phyloP scores from a whole-genome alignment of 2,113 vertebrate species.

The Caretta caretta region DNA sequence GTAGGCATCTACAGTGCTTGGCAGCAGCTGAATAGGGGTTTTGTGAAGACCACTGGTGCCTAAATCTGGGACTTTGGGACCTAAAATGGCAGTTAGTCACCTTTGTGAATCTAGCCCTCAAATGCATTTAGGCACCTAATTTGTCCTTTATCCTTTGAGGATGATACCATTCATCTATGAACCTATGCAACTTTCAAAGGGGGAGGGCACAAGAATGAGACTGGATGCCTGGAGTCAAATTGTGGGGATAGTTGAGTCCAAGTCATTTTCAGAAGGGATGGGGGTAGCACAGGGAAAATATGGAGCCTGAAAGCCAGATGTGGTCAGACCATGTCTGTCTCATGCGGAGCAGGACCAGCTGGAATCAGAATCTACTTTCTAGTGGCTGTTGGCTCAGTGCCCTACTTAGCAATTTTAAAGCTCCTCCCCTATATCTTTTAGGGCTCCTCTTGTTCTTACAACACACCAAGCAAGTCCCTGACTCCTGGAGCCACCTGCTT shows the following conservation, averaged over 20 bases:
- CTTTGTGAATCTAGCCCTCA: not conserved
- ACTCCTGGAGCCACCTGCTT: not conserved
- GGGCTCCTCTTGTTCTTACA: not conserved
- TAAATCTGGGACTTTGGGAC: not conserved
- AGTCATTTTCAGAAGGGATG: not conserved
- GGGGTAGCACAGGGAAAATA: not conserved
- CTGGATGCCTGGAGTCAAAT: not conserved
- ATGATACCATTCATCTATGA: not conserved
- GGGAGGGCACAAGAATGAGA: not conserved
- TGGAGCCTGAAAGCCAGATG: not conserved
- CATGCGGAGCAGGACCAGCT: not conserved
- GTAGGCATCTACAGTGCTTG: not conserved
- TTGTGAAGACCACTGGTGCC: not conserved
- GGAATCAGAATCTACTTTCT: not conserved
- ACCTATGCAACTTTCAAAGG: not conserved
- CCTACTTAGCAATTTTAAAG: not conserved
- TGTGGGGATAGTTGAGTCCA: not conserved
- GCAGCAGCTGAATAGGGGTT: not conserved
- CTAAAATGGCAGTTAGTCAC: not conserved
- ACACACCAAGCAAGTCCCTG: not conserved
- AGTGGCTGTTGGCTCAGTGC: not conserved
- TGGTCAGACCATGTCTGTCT: not conserved
- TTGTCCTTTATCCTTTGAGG: not conserved
- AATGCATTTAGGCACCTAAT: not conserved
- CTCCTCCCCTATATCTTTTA: fast-evolving